These are phyloP conservation scores for Sebastes variabilis DNA, from an alignment of 2,797 vertebrate genomes.

Conservation along the genomic window DNA sequence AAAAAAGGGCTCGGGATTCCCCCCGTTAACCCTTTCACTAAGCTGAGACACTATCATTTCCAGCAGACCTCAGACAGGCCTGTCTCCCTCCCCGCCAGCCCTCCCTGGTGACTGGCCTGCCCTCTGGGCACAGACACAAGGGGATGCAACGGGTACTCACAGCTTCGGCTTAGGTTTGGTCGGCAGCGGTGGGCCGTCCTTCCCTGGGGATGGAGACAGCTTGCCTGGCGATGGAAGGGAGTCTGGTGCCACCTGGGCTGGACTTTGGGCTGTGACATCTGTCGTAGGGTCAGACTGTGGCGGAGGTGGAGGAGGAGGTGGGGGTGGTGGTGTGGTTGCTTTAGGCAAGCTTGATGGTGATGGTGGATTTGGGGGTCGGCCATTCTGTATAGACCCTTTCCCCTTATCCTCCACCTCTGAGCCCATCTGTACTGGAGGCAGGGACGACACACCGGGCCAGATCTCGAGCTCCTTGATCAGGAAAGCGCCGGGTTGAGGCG, in stretches of 20 bases:
- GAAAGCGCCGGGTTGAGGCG: slow-evolving; percentile 59
- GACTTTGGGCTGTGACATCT: slow-evolving; percentile 10
- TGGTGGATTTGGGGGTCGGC: slow-evolving; percentile 77
- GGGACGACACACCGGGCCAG: slow-evolving; percentile 79
- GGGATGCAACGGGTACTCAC: slow-evolving; percentile 85
- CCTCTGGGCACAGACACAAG: slow-evolving; percentile 28
- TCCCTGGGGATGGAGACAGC: slow-evolving; percentile 79
- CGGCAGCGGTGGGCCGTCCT: slow-evolving; percentile 89
- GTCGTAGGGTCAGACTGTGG: slow-evolving; percentile 20
- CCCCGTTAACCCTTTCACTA: slow-evolving; percentile 53
- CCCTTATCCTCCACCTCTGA: slow-evolving; percentile 61
- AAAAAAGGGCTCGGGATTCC: slow-evolving; percentile 27
- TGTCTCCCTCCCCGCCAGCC: not conserved
- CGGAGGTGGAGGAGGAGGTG: slow-evolving; percentile 39
- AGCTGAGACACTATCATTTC: slow-evolving; percentile 44
- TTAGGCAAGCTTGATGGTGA: slow-evolving; percentile 53
- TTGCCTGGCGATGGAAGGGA: slow-evolving; percentile 60
- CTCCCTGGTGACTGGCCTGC: not conserved
- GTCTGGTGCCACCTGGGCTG: slow-evolving; percentile 29
- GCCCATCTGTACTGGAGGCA: slow-evolving; percentile 73
- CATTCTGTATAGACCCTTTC: slow-evolving; percentile 71
- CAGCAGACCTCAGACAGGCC: slow-evolving; percentile 28
- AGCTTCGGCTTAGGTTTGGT: slow-evolving; percentile 97
- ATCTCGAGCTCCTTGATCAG: slow-evolving; percentile 84
- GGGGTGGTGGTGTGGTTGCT: slow-evolving; percentile 37